A percentile compares a stretch with the other conserved stretches of the same genome.
Evolutionary conservation across 1,140 invertebrate genomes (phyloP).

Genomic region (Cydia strobilella): DNA sequence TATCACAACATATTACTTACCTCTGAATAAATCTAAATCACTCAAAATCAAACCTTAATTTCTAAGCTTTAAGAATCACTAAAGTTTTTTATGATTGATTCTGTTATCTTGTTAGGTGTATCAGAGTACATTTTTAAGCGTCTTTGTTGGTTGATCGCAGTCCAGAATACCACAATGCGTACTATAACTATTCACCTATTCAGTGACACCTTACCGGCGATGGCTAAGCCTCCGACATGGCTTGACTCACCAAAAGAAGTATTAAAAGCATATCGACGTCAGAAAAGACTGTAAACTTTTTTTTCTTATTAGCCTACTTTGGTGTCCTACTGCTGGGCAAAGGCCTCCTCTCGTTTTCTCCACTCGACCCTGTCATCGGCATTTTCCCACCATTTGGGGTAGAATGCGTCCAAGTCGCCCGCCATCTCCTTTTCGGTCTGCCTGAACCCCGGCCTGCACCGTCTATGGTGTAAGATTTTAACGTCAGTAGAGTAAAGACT

Average conservation of each 20-base stretch:
- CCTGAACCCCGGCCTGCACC: too few species aligned
- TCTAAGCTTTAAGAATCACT: constrained; percentile 33
- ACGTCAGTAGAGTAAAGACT: too few species aligned
- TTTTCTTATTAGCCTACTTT: too few species aligned
- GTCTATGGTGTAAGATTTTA: too few species aligned
- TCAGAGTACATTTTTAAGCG: constrained; percentile 70
- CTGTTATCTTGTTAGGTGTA: constrained; percentile 46
- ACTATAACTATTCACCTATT: constrained; percentile 56
- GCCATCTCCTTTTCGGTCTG: too few species aligned
- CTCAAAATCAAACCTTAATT: constrained; percentile 40
- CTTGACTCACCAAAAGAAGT: constrained; percentile 3
- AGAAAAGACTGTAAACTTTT: too few species aligned
- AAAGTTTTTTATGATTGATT: not conserved
- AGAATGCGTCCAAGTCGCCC: too few species aligned
- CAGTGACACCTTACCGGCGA: constrained; percentile 43
- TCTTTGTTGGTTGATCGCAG: constrained; percentile 71
- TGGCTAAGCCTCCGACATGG: constrained; percentile 19
- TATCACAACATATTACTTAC: constrained; percentile 26
- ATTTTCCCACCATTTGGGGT: too few species aligned
- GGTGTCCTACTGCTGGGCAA: too few species aligned
- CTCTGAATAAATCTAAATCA: constrained; percentile 18
- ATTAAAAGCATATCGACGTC: not conserved
- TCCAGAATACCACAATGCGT: constrained; percentile 60
- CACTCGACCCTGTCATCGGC: too few species aligned
- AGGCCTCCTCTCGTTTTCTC: too few species aligned